A percentile compares a stretch with the other conserved stretches of the same genome.
phyloP scores from a whole-genome alignment of 2,888 invertebrate genomes.

The Cryptocheilus praepositus region DNA sequence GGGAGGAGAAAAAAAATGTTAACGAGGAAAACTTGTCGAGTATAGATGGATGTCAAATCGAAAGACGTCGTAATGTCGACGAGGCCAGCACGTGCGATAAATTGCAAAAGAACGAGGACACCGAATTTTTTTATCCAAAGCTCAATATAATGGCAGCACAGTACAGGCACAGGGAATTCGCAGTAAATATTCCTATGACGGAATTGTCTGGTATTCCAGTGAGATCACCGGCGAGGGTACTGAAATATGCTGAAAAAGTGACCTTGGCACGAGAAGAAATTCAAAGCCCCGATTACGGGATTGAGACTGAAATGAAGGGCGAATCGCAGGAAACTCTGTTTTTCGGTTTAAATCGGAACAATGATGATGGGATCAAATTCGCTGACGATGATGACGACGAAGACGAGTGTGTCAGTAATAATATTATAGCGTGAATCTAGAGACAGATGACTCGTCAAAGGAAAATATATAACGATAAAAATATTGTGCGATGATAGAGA shows the following conservation, averaged over 20 bases:
- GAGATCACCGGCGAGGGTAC: constrained; percentile 60
- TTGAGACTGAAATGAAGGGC: constrained; percentile 60
- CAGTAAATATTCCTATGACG: constrained; percentile 58
- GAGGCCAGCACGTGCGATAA: background rate
- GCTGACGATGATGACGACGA: constrained; percentile 66
- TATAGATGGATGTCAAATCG: too few relatives aligned
- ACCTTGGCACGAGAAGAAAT: constrained; percentile 50
- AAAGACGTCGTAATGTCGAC: too few relatives aligned
- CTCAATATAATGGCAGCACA: constrained; percentile 17
- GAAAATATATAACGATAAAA: too few relatives aligned
- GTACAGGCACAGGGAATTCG: constrained; percentile 10
- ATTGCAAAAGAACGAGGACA: constrained; percentile 17
- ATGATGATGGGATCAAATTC: constrained; percentile 63
- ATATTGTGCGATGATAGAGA: background rate
- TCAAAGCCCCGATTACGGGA: constrained; percentile 64
- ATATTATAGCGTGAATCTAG: too few relatives aligned
- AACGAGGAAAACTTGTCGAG: background rate
- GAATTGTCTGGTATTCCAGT: constrained; percentile 60
- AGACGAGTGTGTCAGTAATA: background rate
- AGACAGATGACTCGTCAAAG: too few relatives aligned
- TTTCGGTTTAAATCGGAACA: too few relatives aligned
- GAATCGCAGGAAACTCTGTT: constrained; percentile 49
- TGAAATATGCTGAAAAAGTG: constrained; percentile 50
- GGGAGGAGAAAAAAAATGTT: background rate
- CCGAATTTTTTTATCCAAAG: constrained; percentile 24